Conservation (phyloP, 2,888 invertebrate genomes). For the Caenorhabditis panamensis region DNA sequence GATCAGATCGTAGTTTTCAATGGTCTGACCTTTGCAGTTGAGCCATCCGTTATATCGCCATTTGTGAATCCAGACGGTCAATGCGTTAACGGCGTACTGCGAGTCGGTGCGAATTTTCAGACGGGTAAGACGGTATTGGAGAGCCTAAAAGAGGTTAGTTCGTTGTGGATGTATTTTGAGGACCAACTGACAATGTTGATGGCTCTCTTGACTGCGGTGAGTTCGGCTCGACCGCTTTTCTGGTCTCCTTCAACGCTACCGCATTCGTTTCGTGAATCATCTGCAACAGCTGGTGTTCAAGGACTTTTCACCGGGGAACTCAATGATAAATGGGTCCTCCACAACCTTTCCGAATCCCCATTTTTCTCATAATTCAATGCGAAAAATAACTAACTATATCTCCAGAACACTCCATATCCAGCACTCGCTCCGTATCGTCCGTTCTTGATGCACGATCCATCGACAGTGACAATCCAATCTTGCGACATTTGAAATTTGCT, state of each 20-base stretch:
- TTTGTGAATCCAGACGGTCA: conserved; percentile 87
- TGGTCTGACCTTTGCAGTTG: conserved; percentile 86
- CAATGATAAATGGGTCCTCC: no score
- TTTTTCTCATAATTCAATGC: no score
- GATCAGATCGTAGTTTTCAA: conserved; percentile 91
- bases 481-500: no score
- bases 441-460: conserved; percentile 11
- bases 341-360: no score
- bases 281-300: not conserved
- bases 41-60: conserved; percentile 87
- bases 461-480: conserved; percentile 4
- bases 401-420: conserved; percentile 16
- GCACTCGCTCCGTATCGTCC: conserved; percentile 1
- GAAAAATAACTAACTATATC: not conserved
- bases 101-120: conserved; percentile 90
- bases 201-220: conserved; percentile 88
- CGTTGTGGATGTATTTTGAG: not conserved
- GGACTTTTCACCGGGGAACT: not conserved
- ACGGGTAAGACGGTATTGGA: not conserved
- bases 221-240: conserved; percentile 97
- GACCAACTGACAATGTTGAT: conserved; percentile 83
- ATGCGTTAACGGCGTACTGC: conserved; percentile 88
- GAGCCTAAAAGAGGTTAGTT: not conserved
- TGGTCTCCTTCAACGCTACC: conserved; percentile 82
- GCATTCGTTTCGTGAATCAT: conserved; percentile 83